Evolutionary conservation across 1,140 invertebrate species (phyloP).

Genomic region (Hermetia illucens): DNA sequence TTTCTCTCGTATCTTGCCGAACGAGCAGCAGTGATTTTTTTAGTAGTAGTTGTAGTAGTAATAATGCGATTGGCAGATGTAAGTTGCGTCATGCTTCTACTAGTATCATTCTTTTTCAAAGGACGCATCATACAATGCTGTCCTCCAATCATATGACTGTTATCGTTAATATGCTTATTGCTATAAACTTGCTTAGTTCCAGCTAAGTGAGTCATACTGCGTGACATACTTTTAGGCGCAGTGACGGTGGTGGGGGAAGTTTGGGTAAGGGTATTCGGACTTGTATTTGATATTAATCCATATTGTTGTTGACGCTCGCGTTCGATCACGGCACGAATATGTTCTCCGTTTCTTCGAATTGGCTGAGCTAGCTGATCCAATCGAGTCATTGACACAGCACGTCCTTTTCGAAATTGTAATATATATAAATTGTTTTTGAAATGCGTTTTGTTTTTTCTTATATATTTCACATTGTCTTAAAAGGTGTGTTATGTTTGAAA

Average conservation of each 20-base stretch:
- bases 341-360: conserved; percentile 38
- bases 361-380: conserved; percentile 72
- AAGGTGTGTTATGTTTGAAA: neutral
- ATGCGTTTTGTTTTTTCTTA: conserved; percentile 2
- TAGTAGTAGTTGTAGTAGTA: neutral
- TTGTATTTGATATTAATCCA: conserved; percentile 9
- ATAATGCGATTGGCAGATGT: neutral
- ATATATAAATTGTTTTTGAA: neutral
- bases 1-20: neutral
- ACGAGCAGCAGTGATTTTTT: neutral
- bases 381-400: conserved; percentile 82
- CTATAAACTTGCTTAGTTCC: conserved; percentile 17
- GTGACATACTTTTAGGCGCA: conserved; percentile 38
- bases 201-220: conserved; percentile 53
- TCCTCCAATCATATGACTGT: conserved; percentile 11
- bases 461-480: conserved; percentile 1
- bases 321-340: conserved; percentile 25
- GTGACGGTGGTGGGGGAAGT: conserved; percentile 12
- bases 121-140: conserved; percentile 2
- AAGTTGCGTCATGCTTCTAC: conserved; percentile 28
- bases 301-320: conserved; percentile 20
- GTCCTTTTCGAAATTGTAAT: conserved; percentile 31
- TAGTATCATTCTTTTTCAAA: conserved; percentile 16
- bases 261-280: conserved; percentile 7
- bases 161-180: conserved; percentile 9